Evolutionary conservation across 1,140 invertebrate genomes (phyloP).

Genomic region (Magallana ariakensis): DNA sequence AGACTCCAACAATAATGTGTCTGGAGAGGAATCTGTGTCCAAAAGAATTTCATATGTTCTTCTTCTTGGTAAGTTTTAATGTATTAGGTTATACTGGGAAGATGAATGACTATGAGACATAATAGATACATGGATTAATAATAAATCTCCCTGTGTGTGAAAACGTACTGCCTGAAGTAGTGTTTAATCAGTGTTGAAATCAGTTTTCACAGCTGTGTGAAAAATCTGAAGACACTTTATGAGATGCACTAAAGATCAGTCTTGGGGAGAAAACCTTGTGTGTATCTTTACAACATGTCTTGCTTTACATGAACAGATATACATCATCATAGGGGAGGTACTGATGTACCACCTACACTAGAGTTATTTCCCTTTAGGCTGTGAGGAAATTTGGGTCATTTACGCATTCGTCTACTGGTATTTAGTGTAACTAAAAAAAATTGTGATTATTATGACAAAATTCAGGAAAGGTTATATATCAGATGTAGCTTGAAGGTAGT

Average conservation of each 20-base stretch:
- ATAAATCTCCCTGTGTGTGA: not conserved
- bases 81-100: no score
- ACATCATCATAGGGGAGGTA: conserved; percentile 8
- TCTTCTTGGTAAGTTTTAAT: not conserved
- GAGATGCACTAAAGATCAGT: no score
- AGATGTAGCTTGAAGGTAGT: conserved; percentile 6
- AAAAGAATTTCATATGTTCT: conserved; percentile 35
- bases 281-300: no score
- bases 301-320: not conserved
- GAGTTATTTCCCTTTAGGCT: conserved; percentile 3
- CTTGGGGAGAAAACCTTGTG: no score
- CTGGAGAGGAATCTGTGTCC: not conserved
- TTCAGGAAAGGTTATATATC: not conserved
- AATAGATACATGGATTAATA: no score
- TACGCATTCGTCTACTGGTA: not conserved
- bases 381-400: not conserved
- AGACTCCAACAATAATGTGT: not conserved
- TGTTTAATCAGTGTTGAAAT: conserved; percentile 5
- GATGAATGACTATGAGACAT: no score
- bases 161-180: not conserved
- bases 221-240: not conserved
- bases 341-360: not conserved
- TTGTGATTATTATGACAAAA: conserved; percentile 22
- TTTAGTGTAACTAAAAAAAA: not conserved
- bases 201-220: not conserved